Base-by-base conservation (phyloP, 92 coral and sea anemone species). In the Isaurus tuberculatus region DNA sequence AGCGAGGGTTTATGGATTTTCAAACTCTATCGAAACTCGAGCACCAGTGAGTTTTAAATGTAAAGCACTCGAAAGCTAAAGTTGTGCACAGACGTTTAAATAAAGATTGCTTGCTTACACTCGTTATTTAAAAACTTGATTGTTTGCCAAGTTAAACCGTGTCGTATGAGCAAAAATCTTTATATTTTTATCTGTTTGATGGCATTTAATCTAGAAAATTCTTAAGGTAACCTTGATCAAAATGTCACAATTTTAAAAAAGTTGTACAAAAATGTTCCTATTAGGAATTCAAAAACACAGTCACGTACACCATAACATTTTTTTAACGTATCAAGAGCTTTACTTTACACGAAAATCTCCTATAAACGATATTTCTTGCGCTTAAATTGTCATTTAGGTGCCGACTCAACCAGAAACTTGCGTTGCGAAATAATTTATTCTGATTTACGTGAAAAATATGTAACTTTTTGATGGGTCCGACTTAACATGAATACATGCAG, bases 61-160 rank as follows among this genome's bases (percentile, higher is more conserved):
- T 48, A 49, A 73, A 46, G 58, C 28, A 74, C 80, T 74, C 51
- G 40, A 73, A 74, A 51, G 51, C 5, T 25, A 33, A 51, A 28
- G 34, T 55, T 27, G 46, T n/a, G 55, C n/a, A 40, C 42, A 17
- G 61, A 11, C 53, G 40, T 34, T 34, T 11, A 22, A 68, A 71
- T 51, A 40, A 42, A 42, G 15, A 49, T 60, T 31, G 7, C 60
- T 43, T 72, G 1, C 61, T 27, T 26, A 31, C 36, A 42, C 31
- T 49, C 34, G 30, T 27, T 25, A 27, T 29, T 25, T 68, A 46
- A 71, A 28, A 71, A 7, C 32, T 10, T 36, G 20, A 68, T 13
- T 71, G 53, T 20, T 55, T 55, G n/a, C 22, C 22, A 51, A 51
- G n/a, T 16, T 11, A 16, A 2, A 51, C 63, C 8, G 1, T 26